Evolutionary conservation across 2,113 vertebrate genomes (phyloP).

Genomic region (Caretta caretta): DNA sequence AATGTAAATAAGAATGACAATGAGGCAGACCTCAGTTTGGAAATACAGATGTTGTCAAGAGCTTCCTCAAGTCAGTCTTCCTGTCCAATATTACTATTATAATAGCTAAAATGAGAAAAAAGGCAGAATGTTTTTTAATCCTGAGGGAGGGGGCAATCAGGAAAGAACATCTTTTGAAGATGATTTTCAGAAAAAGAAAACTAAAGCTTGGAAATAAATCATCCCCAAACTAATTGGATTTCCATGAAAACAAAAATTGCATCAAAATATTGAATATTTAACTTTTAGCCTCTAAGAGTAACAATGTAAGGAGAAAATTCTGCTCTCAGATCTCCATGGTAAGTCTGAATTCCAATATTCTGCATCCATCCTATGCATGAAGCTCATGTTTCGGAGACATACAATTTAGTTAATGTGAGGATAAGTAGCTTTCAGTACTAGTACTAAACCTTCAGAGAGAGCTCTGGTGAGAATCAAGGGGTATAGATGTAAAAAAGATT

Average conservation of each 20-base stretch:
- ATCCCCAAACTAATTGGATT: background rate
- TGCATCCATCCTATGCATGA: rapidly evolving
- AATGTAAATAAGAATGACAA: background rate
- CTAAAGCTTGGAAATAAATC: background rate
- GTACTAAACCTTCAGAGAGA: rapidly evolving
- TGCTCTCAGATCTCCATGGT: background rate
- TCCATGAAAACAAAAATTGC: background rate
- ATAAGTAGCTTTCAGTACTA: background rate
- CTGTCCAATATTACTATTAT: background rate
- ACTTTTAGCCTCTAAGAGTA: conserved; percentile 7
- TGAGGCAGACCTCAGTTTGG: background rate
- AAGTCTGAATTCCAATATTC: background rate
- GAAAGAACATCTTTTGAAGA: background rate
- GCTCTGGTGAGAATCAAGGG: rapidly evolving
- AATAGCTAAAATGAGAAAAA: background rate
- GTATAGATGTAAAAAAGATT: rapidly evolving
- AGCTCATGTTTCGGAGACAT: background rate
- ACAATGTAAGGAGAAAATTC: background rate
- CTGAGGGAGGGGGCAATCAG: background rate
- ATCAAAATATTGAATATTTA: background rate
- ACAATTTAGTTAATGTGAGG: background rate
- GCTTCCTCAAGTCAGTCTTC: background rate
- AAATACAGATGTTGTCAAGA: rapidly evolving
- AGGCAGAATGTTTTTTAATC: background rate
- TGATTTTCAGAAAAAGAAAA: background rate